Base-by-base conservation (phyloP, 30 jellyfish, hydroid and myxozoan genomes). In the Nemopilema nomurai region DNA sequence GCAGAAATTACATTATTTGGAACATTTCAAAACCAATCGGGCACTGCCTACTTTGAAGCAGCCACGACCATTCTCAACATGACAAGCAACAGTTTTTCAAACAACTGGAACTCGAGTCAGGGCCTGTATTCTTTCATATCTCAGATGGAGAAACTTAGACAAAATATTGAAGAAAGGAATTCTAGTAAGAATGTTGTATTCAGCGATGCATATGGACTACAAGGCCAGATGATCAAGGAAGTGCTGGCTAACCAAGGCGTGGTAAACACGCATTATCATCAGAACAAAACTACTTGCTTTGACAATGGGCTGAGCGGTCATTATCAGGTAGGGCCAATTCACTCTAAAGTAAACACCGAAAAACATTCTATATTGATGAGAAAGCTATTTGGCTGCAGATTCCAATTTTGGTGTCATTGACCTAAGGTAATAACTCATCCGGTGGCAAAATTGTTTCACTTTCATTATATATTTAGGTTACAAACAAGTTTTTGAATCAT, bases 201-300 rank as follows among this genome's bases (percentile, higher is more conserved):
- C 24, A 68, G 64, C 30, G 90, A 80, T 50, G 0, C 69, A 19
- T 0, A 71, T 18, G 76, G 62, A 32, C 0, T 68, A 24, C 51
- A n/a, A 66, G 29, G 25, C 8, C 74, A 49, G 21, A 80, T 80
- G 16, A 1, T 80, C 16, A 31, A 79, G 27, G 90, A 80, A 74
- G 29, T 20, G 0, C 7, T 80, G 27, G 1, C 16, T 0, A 26
- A 21, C 0, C 63, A 22, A 8, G 67, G 13, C 6, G 57, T 3
- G 6, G 13, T 13, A 13, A 41, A 41, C 6, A 41, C 57, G 13
- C 6, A 41, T 41, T 6, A 3, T 41, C 13, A 6, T 13, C 6
- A 13, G 57, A 41, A 41, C 13, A 41, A 41, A 41, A 41, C 57
- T 18, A 41, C 33, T 23, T 19, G 69, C 51, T 1, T 29, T 18